Percentiles rank a stretch among this genome's conserved stretches.
Evolutionary conservation across 2,888 invertebrate genomes (phyloP).

Genomic region (Prenolepis imparis): DNA sequence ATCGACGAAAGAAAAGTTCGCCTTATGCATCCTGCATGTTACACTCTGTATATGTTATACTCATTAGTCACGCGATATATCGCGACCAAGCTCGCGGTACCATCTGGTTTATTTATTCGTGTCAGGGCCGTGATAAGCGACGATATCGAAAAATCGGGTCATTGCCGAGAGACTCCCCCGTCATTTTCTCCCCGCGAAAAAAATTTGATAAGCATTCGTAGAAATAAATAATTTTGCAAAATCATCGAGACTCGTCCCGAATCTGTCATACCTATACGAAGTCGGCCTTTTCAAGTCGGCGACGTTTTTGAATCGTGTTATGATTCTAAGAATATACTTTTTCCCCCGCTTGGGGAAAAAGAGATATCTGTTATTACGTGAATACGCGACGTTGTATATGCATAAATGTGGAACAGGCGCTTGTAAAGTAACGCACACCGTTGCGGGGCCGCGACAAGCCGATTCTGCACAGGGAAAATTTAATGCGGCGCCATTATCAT

Average conservation of each 20-base stretch:
- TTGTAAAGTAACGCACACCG: constrained; percentile 38
- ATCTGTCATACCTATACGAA: neutral
- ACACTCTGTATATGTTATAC: neutral
- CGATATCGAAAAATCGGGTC: neutral
- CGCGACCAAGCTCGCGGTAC: constrained; percentile 8
- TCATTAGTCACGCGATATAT: constrained; percentile 21
- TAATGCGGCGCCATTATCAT: constrained; percentile 70
- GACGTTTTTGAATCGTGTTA: neutral
- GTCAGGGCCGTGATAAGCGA: neutral
- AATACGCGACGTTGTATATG: neutral
- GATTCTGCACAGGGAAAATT: constrained; percentile 63
- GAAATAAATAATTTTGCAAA: neutral
- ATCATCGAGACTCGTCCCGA: neutral
- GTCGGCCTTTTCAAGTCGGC: neutral
- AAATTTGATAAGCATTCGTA: neutral
- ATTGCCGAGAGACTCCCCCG: neutral
- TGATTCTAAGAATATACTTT: neutral
- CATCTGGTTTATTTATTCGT: constrained; percentile 33
- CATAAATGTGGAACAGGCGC: constrained; percentile 10
- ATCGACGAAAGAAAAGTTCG: neutral
- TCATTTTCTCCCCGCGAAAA: neutral
- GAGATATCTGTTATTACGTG: neutral
- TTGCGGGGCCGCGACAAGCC: constrained; percentile 35
- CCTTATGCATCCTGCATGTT: neutral
- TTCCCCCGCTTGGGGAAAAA: neutral